Percentiles rank a stretch among this genome's conserved stretches.
These are phyloP conservation scores for Sarotherodon lohbergeri DNA, from an alignment of 2,113 vertebrate genomes.

Conservation along the genomic window DNA sequence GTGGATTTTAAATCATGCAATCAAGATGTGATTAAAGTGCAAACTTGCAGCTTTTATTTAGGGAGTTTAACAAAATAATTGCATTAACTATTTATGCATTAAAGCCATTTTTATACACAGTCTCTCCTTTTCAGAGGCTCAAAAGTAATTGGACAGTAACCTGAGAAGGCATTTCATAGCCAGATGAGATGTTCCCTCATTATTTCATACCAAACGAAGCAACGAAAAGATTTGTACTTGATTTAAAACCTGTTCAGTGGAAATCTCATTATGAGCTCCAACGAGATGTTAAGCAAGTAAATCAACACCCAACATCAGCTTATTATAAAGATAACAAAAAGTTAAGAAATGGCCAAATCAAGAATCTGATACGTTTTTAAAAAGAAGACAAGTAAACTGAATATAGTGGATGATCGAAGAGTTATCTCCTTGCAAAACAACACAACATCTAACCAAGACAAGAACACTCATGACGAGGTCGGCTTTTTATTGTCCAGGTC, in stretches of 20 bases:
- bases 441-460: not conserved
- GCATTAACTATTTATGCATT: not conserved
- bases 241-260: not conserved
- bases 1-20: not conserved
- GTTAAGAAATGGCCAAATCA: not conserved
- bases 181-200: not conserved
- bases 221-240: not conserved
- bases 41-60: not conserved
- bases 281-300: not conserved
- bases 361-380: not conserved
- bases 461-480: not conserved
- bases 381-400: not conserved
- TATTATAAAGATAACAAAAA: not conserved
- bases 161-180: fast-evolving
- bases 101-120: not conserved
- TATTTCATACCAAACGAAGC: not conserved
- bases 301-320: fast-evolving
- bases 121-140: not conserved
- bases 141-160: not conserved
- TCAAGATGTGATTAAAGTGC: not conserved
- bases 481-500: not conserved
- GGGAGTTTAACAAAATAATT: not conserved
- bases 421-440: not conserved
- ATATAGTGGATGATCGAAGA: not conserved
- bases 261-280: not conserved